Conservation (phyloP, 2,888 invertebrate genomes). For the Synergus laeviventris region DNA sequence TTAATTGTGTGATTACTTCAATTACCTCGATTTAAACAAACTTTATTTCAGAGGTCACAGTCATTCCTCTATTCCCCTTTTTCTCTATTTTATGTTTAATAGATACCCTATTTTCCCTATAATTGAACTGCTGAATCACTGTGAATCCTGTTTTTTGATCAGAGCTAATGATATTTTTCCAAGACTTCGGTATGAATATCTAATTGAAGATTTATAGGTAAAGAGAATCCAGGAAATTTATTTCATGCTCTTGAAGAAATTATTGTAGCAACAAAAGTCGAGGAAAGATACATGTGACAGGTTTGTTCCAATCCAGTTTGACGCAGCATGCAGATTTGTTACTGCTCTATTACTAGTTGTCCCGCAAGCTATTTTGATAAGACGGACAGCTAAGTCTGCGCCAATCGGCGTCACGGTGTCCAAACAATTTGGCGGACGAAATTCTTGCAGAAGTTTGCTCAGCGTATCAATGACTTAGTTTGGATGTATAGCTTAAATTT, state of each 20-base stretch:
- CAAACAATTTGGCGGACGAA: constrained; percentile 56
- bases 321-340: constrained; percentile 40
- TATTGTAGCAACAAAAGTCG: constrained; percentile 19
- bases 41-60: too few species aligned
- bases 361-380: constrained; percentile 50
- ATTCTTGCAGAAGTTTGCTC: constrained; percentile 45
- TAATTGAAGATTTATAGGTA: too few species aligned
- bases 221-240: background rate
- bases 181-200: too few species aligned
- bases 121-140: too few species aligned
- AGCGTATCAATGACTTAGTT: constrained; percentile 45
- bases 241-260: background rate
- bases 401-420: constrained; percentile 54
- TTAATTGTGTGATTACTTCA: background rate
- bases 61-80: background rate
- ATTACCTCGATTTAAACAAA: background rate
- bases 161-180: too few species aligned
- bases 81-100: too few species aligned
- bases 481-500: background rate
- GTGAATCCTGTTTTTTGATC: too few species aligned
- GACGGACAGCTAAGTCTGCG: constrained; percentile 46
- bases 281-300: background rate
- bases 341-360: constrained; percentile 43
- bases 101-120: too few species aligned
- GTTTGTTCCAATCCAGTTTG: constrained; percentile 4